Evolutionary conservation across 2,888 invertebrate genomes (phyloP), one percentile per base, ranked within the genome.

Genomic region (Onchidella celtica): DNA sequence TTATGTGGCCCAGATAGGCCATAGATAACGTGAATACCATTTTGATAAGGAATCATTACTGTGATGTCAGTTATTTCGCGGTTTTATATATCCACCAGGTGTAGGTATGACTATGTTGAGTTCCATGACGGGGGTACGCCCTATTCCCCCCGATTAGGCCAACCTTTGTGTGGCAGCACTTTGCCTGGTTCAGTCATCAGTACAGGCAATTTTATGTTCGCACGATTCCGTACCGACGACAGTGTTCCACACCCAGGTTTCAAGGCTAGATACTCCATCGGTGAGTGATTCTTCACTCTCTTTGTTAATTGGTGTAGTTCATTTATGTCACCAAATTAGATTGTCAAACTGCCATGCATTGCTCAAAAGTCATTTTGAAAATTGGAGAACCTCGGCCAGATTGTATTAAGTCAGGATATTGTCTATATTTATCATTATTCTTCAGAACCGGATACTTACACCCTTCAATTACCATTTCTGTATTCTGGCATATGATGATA

Each of bases 181-280:
- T 95, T 96, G 80, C 98, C 98, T 1, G 96, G 96, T 1, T 97
- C 98, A 91, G 96, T 98, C 85, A 96, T 97, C 87, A 97, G 98
- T 1, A 96, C 96, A 2, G 96, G 97, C 34, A 98, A 98, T 94
- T 96, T 97, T 90, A 95, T 99, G 91, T 95, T 96, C 85, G 96
- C 98, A 69, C 97, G 98, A 93, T 99, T 99, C 94, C 96, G 97
- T 77, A 98, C 98, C 6, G 99, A 99, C 93, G 96, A 96, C 84
- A 97, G 98, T 0, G 97, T 99, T 0, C 97, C 98, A 92, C 98
- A 97, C 91, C 96, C 96, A 0, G 99, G 99, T 38, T 99, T 99
- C 94, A 97, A 98, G 0, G 97, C 98, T 0, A 96, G 96, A 11
- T 84, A 81, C 38, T 81, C 76, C 1, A 83, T 81, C 40, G 85